A percentile compares a stretch with the other conserved stretches of the same genome.
phyloP scores from a whole-genome alignment of 2,113 vertebrate genomes.

The Noturus placidus region DNA sequence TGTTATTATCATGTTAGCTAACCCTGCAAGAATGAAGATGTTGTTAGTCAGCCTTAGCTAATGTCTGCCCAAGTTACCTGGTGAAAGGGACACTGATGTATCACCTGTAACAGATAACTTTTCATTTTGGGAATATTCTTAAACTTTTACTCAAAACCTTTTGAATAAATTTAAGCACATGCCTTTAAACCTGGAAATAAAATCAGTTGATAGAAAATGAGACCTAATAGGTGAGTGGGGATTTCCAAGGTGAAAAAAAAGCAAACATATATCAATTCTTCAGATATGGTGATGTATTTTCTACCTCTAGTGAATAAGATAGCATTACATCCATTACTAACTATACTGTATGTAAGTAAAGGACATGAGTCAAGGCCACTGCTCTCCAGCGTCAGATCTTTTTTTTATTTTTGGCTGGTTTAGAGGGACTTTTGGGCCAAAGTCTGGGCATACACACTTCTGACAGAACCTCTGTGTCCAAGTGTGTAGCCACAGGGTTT shows the following conservation, averaged over 20 bases:
- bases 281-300: background rate
- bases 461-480: constrained; percentile 58
- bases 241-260: background rate
- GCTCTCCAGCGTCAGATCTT: constrained; percentile 38
- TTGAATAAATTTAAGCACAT: background rate
- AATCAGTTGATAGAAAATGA: background rate
- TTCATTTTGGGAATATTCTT: background rate
- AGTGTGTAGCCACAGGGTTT: constrained; percentile 59
- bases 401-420: constrained; percentile 53
- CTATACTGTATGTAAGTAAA: background rate
- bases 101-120: too few relatives aligned
- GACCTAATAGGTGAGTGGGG: background rate
- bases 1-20: background rate
- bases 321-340: background rate
- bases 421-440: constrained; percentile 54
- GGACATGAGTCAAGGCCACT: background rate
- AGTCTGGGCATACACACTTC: constrained; percentile 34
- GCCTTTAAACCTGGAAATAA: background rate
- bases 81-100: too few relatives aligned
- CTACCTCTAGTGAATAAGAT: background rate
- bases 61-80: background rate
- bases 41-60: background rate
- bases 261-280: background rate
- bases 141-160: background rate
- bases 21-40: too few relatives aligned